Evolutionary conservation across 64 coral and sea anemone genomes (phyloP), one percentile per base, ranked within the genome.

Genomic region (Actinia equina): DNA sequence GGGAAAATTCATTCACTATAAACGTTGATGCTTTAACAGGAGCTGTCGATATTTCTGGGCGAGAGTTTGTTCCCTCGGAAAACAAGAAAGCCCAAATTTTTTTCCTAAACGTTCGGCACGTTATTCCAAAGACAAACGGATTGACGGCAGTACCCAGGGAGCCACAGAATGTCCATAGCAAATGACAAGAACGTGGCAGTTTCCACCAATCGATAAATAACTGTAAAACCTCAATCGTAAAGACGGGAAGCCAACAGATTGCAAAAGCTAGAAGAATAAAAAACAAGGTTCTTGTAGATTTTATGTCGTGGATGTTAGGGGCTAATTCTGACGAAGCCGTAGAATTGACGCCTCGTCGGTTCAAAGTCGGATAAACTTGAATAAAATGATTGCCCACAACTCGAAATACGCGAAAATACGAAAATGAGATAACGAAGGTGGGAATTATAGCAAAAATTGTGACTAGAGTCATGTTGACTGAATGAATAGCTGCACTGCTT

Each of bases 101-200:
- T 63, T 85, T 58, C 25, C 83, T 58, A 30, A 85, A 88, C 44
- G 87, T 55, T 19, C 82, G 61, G 55, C 87, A 89, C 9, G 88
- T 86, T 9, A 81, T 78, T 51, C 87, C 92, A 44, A 85, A 94
- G 5, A 94, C 84, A 16, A 94, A 63, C 0, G 92, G 92, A 37
- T 94, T 94, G 2, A 56, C 76, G 1, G 92, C 87, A 6, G 87
- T 89, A 22, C 82, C 62, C 3, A 94, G 42, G 69, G 80, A 89
- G 16, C 87, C 87, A 82, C 87, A 89, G 77, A 89, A 94, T 2
- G 88, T 89, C 92, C 92, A 94, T 5, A 94, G 46, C 9, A 94
- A 67, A 59, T 94, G 92, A 43, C 65, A 83, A 52, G 84, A 64
- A 22, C 92, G 71, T 27, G 92, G 83, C 3, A 89, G 62, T 23